A percentile compares a stretch with the other conserved stretches of the same genome.
Evolutionary conservation across 2,797 vertebrate species (phyloP).

Genomic region (Protonibea diacanthus): DNA sequence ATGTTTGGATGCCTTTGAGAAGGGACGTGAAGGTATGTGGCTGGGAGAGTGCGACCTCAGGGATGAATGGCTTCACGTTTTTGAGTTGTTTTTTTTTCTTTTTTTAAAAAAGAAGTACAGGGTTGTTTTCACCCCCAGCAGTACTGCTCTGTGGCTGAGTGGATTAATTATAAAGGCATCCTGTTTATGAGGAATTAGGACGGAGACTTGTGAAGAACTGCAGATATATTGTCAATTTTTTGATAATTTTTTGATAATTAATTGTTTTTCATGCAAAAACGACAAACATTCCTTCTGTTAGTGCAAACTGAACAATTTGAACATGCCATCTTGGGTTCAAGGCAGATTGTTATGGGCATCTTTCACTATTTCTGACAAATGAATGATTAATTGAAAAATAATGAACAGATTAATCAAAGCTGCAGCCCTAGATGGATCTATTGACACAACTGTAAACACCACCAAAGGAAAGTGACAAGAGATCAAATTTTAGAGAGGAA

Average conservation of each 20-base stretch:
- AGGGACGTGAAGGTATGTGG: slow-evolving; percentile 69
- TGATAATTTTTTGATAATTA: not conserved
- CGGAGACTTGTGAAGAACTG: not conserved
- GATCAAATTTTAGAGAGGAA: not conserved
- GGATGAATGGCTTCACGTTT: slow-evolving; percentile 63
- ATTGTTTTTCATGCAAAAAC: not conserved
- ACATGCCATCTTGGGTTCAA: not conserved
- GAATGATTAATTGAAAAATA: not conserved
- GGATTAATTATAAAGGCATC: slow-evolving; percentile 33
- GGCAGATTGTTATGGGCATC: not conserved
- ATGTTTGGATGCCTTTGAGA: slow-evolving; percentile 72
- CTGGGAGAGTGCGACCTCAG: slow-evolving; percentile 43
- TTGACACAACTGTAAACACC: not conserved
- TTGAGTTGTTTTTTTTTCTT: slow-evolving; percentile 33
- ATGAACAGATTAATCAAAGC: not conserved
- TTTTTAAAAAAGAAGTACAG: slow-evolving; percentile 26
- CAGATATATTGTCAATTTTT: not conserved
- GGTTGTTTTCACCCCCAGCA: slow-evolving; percentile 52
- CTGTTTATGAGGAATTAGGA: not conserved
- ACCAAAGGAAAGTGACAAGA: too few relatives aligned
- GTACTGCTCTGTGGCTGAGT: slow-evolving; percentile 3
- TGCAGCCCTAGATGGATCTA: not conserved
- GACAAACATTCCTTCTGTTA: not conserved
- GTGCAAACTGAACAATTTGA: not conserved
- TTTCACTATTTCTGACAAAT: not conserved